Evolutionary conservation across 1,140 invertebrate species (phyloP).

Genomic region (Saccostrea echinata): DNA sequence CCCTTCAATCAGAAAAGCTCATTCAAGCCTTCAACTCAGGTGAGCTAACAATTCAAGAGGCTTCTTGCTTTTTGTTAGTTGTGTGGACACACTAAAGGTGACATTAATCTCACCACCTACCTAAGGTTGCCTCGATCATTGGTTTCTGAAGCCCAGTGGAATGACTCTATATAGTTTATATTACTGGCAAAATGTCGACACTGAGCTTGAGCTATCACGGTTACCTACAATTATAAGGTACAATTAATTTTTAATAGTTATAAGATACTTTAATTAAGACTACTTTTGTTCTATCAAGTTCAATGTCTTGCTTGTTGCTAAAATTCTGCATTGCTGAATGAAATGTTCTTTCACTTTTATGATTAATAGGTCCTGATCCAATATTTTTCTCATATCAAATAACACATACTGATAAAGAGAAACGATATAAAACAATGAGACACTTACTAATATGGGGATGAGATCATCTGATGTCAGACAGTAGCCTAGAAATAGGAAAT

Average conservation of each 20-base stretch:
- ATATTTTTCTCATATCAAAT: no score
- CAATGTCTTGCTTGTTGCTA: background rate
- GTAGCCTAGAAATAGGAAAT: slow-evolving; percentile 6
- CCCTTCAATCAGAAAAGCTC: no score
- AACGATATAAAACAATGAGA: background rate
- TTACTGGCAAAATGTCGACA: slow-evolving; percentile 70
- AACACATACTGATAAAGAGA: no score
- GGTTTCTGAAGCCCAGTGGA: slow-evolving; percentile 67
- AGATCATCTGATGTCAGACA: slow-evolving; percentile 75
- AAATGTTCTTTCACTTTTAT: no score
- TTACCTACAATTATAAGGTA: slow-evolving; percentile 64
- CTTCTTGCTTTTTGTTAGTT: background rate
- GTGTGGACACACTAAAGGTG: background rate
- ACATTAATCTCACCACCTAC: slow-evolving; percentile 49
- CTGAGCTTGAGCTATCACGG: slow-evolving; percentile 68
- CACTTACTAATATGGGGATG: slow-evolving; percentile 74
- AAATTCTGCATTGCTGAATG: background rate
- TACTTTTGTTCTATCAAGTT: no score
- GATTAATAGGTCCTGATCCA: no score
- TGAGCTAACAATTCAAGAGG: no score
- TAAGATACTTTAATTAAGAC: no score
- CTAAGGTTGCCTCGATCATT: slow-evolving; percentile 72
- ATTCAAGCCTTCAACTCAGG: no score
- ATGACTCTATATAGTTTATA: slow-evolving; percentile 74
- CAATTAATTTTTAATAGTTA: no score